phyloP scores from a whole-genome alignment of 2,797 vertebrate genomes.

The Podarcis lilfordi region DNA sequence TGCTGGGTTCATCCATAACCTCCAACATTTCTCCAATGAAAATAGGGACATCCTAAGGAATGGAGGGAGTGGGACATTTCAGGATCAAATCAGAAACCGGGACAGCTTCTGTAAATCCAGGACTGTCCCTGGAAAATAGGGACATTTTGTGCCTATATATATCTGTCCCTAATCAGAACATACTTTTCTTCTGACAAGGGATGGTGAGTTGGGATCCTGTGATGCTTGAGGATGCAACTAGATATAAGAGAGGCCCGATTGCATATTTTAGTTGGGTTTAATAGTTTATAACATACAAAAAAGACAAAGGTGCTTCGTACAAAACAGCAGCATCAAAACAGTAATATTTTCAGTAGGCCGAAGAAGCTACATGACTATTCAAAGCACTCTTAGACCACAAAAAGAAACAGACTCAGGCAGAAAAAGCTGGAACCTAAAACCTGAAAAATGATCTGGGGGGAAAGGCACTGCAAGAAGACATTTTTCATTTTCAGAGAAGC shows the following conservation, averaged over 20 bases:
- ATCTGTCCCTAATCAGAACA: too few species aligned
- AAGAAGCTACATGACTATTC: neutral
- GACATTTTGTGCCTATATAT: too few species aligned
- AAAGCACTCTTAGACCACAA: neutral
- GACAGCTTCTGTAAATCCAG: too few species aligned
- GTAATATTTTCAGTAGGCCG: neutral
- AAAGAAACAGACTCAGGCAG: neutral
- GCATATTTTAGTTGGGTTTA: neutral
- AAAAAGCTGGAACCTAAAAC: neutral
- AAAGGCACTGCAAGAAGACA: neutral
- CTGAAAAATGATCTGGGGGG: neutral
- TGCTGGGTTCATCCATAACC: too few species aligned
- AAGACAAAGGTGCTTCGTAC: neutral
- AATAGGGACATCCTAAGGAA: too few species aligned
- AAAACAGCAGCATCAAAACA: neutral
- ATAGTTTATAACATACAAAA: neutral
- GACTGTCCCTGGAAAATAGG: too few species aligned
- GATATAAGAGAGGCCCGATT: neutral
- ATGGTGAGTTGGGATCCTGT: neutral
- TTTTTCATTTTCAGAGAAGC: constrained; percentile 1
- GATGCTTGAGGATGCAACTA: neutral
- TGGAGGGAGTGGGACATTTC: too few species aligned
- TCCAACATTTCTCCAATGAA: too few species aligned
- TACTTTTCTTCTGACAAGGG: too few species aligned
- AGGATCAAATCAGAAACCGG: too few species aligned